Conservation (phyloP, 2,888 invertebrate species). For the Standfussiana lucernea region DNA sequence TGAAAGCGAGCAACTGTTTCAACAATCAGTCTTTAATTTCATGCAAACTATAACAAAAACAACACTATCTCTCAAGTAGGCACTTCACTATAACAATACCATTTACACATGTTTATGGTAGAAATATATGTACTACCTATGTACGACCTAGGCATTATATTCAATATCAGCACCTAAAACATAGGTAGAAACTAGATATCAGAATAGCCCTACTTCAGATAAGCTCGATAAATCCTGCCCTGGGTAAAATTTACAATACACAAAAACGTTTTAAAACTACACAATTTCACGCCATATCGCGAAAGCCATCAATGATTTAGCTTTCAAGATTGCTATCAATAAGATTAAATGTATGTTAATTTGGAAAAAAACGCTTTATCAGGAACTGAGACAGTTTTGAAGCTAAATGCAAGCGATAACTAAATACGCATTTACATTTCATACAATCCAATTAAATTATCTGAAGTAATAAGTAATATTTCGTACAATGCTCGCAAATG, state of each 20-base stretch:
- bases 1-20: slow-evolving; percentile 41
- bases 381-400: neutral
- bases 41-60: slow-evolving; percentile 56
- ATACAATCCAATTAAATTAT: slow-evolving; percentile 20
- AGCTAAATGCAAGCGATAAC: slow-evolving; percentile 22
- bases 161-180: neutral
- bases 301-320: slow-evolving; percentile 30
- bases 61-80: slow-evolving; percentile 55
- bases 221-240: slow-evolving; percentile 29
- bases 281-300: slow-evolving; percentile 17
- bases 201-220: slow-evolving; percentile 45
- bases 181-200: slow-evolving; percentile 27
- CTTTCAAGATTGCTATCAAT: slow-evolving; percentile 28
- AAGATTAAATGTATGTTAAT: slow-evolving; percentile 31
- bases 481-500: slow-evolving; percentile 5
- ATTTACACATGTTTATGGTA: neutral
- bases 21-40: slow-evolving; percentile 71
- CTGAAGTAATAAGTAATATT: slow-evolving; percentile 12
- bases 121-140: neutral
- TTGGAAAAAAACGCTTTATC: slow-evolving; percentile 24
- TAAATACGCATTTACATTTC: slow-evolving; percentile 12
- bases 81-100: slow-evolving; percentile 36
- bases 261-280: slow-evolving; percentile 35
- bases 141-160: neutral
- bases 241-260: slow-evolving; percentile 29